These are phyloP conservation scores for Polyommatus icarus DNA, from an alignment of 2,888 invertebrate species.

Conservation along the genomic window DNA sequence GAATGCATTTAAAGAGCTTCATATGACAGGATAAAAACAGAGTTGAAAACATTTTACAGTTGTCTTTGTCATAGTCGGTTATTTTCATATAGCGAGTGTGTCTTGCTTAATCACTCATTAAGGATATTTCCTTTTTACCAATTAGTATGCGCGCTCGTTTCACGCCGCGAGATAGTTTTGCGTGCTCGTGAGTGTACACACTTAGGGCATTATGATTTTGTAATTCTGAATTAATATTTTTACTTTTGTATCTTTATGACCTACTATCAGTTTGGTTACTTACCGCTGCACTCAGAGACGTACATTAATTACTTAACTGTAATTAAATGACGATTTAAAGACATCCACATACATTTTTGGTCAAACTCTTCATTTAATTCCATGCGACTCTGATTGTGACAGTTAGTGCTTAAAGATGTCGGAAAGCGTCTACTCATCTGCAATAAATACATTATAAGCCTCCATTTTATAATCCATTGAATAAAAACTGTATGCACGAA, in stretches of 20 bases:
- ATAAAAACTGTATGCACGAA: not conserved
- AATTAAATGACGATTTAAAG: too few species aligned
- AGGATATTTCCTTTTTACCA: slow-evolving; percentile 76
- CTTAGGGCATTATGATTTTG: slow-evolving; percentile 34
- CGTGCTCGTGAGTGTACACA: slow-evolving; percentile 48
- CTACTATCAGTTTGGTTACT: too few species aligned
- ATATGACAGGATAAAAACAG: not conserved
- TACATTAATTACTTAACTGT: too few species aligned
- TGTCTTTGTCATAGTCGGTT: slow-evolving; percentile 16
- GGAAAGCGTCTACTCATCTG: not conserved
- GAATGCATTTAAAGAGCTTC: not conserved
- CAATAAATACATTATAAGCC: not conserved
- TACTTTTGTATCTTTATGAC: too few species aligned
- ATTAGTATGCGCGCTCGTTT: slow-evolving; percentile 68
- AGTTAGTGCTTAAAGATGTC: too few species aligned
- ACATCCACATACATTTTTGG: too few species aligned
- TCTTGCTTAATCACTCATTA: slow-evolving; percentile 72
- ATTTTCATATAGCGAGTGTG: slow-evolving; percentile 34
- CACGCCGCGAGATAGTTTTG: slow-evolving; percentile 55
- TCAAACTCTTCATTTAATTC: too few species aligned
- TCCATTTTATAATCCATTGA: not conserved
- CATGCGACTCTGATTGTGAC: too few species aligned
- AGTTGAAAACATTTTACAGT: slow-evolving; percentile 20
- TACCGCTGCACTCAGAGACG: too few species aligned
- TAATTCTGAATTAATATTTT: too few species aligned